These are phyloP conservation scores for Synaphobranchus kaupii DNA, from an alignment of 2,797 vertebrate species.

Conservation along the genomic window DNA sequence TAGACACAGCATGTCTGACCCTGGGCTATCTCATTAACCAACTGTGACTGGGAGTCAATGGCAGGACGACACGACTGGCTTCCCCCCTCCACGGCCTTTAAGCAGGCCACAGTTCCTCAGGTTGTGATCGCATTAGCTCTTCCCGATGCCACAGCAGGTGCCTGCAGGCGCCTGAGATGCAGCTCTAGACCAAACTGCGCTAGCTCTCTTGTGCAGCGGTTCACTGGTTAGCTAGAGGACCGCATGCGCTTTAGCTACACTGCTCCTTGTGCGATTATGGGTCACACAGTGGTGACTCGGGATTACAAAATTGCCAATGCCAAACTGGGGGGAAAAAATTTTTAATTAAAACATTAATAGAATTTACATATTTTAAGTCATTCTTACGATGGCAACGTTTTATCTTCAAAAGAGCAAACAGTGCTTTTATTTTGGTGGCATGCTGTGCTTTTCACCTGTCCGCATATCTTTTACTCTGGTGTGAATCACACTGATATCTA, in stretches of 20 bases:
- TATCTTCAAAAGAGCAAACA: background rate
- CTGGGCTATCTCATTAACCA: background rate
- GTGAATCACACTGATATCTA: background rate
- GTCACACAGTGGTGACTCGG: no score
- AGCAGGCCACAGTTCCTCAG: background rate
- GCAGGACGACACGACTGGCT: background rate
- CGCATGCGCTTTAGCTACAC: background rate
- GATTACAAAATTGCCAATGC: no score
- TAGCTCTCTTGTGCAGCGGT: background rate
- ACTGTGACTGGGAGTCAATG: background rate
- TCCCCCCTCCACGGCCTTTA: background rate
- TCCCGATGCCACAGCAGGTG: background rate
- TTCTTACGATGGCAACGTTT: background rate
- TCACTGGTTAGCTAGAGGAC: background rate
- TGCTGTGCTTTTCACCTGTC: background rate
- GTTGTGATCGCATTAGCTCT: background rate
- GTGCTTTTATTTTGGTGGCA: background rate
- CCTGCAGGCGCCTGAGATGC: background rate
- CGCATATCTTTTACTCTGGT: background rate
- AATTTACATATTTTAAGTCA: background rate
- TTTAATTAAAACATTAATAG: background rate
- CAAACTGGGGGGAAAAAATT: no score
- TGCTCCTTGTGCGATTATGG: background rate
- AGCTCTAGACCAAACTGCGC: background rate
- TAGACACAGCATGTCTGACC: background rate